A percentile compares a stretch with the other conserved stretches of the same genome.
These are phyloP conservation scores for Cynopterus sphinx DNA, from an alignment of 2,797 vertebrate species.

Conservation along the genomic window DNA sequence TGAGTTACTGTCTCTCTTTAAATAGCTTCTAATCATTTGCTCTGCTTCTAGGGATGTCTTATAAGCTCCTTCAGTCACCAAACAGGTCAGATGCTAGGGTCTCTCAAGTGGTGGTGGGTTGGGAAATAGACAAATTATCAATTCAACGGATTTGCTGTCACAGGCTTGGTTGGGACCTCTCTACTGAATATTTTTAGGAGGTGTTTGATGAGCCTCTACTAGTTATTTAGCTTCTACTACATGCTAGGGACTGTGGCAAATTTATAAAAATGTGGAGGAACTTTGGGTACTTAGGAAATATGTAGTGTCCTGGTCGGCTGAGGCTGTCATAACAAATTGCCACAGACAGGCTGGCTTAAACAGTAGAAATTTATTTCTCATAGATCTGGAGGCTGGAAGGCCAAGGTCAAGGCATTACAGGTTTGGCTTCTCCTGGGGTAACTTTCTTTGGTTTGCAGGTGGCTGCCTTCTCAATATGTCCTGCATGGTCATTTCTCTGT, in stretches of 20 bases:
- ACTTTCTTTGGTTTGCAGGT: neutral
- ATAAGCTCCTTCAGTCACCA: neutral
- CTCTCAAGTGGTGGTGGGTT: neutral
- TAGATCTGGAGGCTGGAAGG: neutral
- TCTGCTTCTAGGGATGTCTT: neutral
- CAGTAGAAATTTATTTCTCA: neutral
- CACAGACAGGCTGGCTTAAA: neutral
- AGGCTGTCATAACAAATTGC: neutral
- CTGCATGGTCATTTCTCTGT: neutral
- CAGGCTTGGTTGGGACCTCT: neutral
- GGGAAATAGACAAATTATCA: neutral
- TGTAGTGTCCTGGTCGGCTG: neutral
- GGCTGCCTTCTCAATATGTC: fast-evolving
- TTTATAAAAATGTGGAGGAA: neutral
- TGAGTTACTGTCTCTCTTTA: neutral
- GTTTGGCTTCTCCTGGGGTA: neutral
- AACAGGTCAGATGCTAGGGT: no score
- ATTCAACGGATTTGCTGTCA: neutral
- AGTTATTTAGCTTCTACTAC: neutral
- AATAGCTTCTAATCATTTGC: neutral
- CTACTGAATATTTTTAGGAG: neutral
- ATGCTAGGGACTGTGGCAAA: neutral
- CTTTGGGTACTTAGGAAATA: neutral
- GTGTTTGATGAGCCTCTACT: neutral
- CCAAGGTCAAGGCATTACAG: neutral